Percentiles rank a stretch among this genome's conserved stretches.
Conservation (phyloP, 2,797 vertebrate genomes). For the Eremophila alpestris region DNA sequence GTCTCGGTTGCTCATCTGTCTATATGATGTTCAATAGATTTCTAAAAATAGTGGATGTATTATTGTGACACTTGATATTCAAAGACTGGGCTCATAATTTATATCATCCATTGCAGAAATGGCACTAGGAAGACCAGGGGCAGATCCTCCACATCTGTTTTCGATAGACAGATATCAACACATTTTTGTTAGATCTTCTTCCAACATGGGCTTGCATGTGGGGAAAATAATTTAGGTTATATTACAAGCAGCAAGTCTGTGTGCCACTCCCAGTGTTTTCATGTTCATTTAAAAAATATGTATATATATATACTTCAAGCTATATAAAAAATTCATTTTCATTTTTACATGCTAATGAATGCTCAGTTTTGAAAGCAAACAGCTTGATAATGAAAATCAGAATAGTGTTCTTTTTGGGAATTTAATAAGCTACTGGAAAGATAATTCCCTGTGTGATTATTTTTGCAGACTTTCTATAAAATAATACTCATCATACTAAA, state of each 20-base stretch:
- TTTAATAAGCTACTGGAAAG: not conserved
- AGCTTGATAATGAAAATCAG: not conserved
- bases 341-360: not conserved
- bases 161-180: not conserved
- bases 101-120: not conserved
- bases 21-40: not conserved
- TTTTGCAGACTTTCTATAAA: slow-evolving; percentile 5
- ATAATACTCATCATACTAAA: not conserved
- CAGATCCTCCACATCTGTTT: not conserved
- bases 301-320: not conserved
- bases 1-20: not conserved
- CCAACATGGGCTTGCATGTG: not conserved
- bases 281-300: not conserved
- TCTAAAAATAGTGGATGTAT: not conserved
- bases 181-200: slow-evolving; percentile 11
- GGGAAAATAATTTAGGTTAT: not conserved
- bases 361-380: not conserved
- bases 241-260: not conserved
- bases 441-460: not conserved
- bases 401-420: not conserved
- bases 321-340: not conserved
- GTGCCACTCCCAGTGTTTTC: not conserved
- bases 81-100: not conserved
- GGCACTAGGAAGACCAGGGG: not conserved
- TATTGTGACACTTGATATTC: not conserved